Base-by-base conservation (phyloP, 1,140 invertebrate genomes). In the Ctenoplectra terminalis region DNA sequence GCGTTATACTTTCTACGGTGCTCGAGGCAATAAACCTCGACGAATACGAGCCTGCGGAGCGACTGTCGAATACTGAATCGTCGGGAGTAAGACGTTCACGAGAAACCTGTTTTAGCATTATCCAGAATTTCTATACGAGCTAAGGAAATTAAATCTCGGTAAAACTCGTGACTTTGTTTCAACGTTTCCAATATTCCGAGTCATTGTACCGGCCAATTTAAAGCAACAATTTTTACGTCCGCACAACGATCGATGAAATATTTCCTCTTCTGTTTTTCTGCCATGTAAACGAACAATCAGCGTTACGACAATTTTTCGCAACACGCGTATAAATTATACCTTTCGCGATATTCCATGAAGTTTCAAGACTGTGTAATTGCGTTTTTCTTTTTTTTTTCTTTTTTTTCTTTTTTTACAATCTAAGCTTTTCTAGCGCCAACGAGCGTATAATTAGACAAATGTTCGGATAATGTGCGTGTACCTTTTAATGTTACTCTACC, bases 81-180 rank as follows among this genome's bases (percentile, higher is more conserved):
- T 64, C 63, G 34, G 63, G 64, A 74, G 43, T 80, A 58, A 86
- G 84, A 82, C 71, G 78, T 84, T 76, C 29, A 26, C 81, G 23
- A 48, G 69, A 84, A 85, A 83, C 85, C 81, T 81, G 76, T 87
- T 85, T 82, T 37, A n/a, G 7, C 11, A n/a, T 73, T 85, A 74
- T 69, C 64, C 70, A 31, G 46, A 40, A 72, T 63, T 85, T 58
- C 58, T 76, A 31, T 43, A 56, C 17, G 52, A 63, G 23, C 63
- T 73, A 60, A 73, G 61, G 54, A 48, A 61, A 67, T 46, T 83
- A 69, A 76, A 54, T 29, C n/a, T 9, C 50, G 26, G 26, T 20
- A 3, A 40, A 50, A 58, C n/a, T n/a, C 37, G n/a, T 58, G 0
- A 8, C n/a, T 43, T 1, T 0, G 20, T 72, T 20, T 40, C n/a